Evolutionary conservation across 2,888 invertebrate species (phyloP), one percentile per base, ranked within the genome.

Genomic region (Chalcosyrphus nemorum): DNA sequence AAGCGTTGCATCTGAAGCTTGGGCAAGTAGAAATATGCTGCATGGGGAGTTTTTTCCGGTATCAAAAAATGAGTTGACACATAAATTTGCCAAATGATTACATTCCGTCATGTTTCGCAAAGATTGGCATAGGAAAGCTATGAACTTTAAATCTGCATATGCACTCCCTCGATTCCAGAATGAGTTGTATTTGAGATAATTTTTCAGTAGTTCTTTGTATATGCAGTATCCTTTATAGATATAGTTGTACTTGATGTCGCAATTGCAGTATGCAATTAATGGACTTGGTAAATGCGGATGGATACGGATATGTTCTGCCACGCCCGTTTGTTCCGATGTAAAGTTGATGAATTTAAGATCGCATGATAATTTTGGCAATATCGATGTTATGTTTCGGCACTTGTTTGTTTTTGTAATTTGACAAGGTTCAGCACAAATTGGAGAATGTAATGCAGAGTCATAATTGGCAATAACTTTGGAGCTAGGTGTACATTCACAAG

Each of bases 81-180:
- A 95, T 90, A 95, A 92, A 89, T 95, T 95, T 1, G 94, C 94
- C 76, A 96, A 90, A 78, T 93, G 92, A 89, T 95, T 94, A 87
- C 95, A 95, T 7, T 94, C 93, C 13, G 92, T 93, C 65, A 90
- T 89, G 87, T 92, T 92, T 88, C 92, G 88, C 41, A 92, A 80
- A 0, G 88, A 86, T 85, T 90, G 86, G 19, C 92, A 92, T 75
- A 91, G 91, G 85, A 92, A 91, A 5, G 89, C 89, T 27, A 91
- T 88, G 68, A 90, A 91, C 86, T 90, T 91, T 0, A 92, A 87
- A 38, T 91, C 89, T 0, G 88, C 88, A 75, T 75, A 87, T 3
- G 86, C 81, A 19, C 75, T 86, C 3, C 87, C 88, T 11, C 87
- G 68, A 71, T 89, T 88, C 88, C 89, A 88, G 70, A 88, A 91